These are phyloP conservation scores for Rhagium mordax DNA, from an alignment of 2,888 invertebrate species.

Conservation along the genomic window DNA sequence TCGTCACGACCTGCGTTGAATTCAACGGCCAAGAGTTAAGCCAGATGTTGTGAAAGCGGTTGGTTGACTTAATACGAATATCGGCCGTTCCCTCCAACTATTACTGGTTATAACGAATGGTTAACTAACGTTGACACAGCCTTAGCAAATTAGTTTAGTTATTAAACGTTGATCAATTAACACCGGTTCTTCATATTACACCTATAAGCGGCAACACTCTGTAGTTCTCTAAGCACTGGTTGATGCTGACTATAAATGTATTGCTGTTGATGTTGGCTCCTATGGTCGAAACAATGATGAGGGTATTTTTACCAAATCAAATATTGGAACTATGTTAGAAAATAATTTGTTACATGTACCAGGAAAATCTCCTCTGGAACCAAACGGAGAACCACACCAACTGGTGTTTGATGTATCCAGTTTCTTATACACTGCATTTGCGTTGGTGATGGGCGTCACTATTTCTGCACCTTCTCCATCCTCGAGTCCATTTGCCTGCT, in stretches of 20 bases:
- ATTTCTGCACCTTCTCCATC: not conserved
- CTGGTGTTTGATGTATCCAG: not conserved
- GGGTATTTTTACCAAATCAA: slow-evolving; percentile 38
- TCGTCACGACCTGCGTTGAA: too few relatives aligned
- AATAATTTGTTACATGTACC: not conserved
- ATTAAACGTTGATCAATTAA: too few relatives aligned
- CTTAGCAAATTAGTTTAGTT: too few relatives aligned
- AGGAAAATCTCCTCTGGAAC: slow-evolving; percentile 8
- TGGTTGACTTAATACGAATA: too few relatives aligned
- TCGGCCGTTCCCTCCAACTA: too few relatives aligned
- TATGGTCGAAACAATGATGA: slow-evolving; percentile 45
- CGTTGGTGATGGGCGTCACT: not conserved
- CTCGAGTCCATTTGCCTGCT: not conserved
- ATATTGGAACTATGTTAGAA: not conserved
- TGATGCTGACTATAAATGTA: slow-evolving; percentile 46
- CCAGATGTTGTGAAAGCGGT: too few relatives aligned
- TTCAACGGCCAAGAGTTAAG: too few relatives aligned
- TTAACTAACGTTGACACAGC: too few relatives aligned
- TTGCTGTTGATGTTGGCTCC: slow-evolving; percentile 44
- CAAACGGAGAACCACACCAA: not conserved
- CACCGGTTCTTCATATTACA: slow-evolving; percentile 1
- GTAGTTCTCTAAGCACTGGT: slow-evolving; percentile 22
- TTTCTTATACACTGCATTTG: not conserved
- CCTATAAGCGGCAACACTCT: not conserved
- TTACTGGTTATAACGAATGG: too few relatives aligned